Conservation (phyloP, 2,113 vertebrate genomes). For the Nyctereutes procyonoides region DNA sequence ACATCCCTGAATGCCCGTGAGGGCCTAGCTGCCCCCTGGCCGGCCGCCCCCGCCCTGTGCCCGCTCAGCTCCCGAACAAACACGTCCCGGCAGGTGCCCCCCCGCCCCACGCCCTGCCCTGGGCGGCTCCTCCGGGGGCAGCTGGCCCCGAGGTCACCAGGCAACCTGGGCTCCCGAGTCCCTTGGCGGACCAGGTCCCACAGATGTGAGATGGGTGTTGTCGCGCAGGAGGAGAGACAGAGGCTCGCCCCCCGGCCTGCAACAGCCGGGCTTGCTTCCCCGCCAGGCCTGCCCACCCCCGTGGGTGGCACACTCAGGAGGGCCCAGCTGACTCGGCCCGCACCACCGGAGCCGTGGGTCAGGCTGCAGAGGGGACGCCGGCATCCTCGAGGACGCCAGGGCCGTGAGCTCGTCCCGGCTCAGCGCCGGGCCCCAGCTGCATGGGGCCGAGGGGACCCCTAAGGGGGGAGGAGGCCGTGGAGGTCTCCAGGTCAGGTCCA, state of each 20-base stretch:
- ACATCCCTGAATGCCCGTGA: not conserved
- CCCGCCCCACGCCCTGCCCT: too few relatives aligned
- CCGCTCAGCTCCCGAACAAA: not conserved
- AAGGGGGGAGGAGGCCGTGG: not conserved
- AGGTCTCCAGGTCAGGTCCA: not conserved
- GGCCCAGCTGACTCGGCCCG: not conserved
- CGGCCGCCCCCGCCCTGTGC: rapidly evolving
- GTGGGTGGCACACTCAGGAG: not conserved
- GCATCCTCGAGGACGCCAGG: not conserved
- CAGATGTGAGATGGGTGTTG: rapidly evolving
- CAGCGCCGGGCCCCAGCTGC: not conserved
- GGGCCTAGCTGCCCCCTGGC: too few relatives aligned
- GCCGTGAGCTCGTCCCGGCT: not conserved
- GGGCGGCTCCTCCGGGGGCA: not conserved
- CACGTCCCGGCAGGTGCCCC: too few relatives aligned
- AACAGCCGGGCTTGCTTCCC: not conserved
- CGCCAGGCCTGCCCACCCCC: not conserved
- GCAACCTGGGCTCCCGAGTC: not conserved
- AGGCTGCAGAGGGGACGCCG: not conserved
- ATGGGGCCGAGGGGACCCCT: too few relatives aligned
- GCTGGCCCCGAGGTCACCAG: not conserved
- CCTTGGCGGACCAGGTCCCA: not conserved
- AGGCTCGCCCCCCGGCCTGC: not conserved
- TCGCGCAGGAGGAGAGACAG: too few relatives aligned
- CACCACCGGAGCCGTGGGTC: not conserved